These are phyloP conservation scores for Montipora cactus DNA, from an alignment of 64 coral and sea anemone genomes.

Conservation along the genomic window DNA sequence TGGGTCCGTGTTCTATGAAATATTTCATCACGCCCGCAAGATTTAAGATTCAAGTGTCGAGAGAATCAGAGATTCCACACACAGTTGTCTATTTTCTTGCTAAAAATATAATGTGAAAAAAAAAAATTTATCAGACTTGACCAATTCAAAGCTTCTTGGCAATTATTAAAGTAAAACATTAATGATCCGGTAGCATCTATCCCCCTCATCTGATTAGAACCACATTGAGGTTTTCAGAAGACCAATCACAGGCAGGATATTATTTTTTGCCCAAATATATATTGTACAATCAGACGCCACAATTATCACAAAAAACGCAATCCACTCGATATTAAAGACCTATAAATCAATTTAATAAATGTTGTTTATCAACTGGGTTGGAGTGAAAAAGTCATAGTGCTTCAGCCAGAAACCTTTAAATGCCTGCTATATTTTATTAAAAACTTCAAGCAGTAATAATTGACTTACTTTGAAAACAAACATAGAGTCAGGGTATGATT, in stretches of 20 bases:
- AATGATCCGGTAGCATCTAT: slow-evolving; percentile 1
- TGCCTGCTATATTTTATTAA: not conserved
- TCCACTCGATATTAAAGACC: slow-evolving; percentile 14
- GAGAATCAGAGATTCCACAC: slow-evolving; percentile 37
- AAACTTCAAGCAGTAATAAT: not conserved
- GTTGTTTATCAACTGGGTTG: not conserved
- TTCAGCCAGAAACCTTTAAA: not conserved
- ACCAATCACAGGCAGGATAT: slow-evolving; percentile 13
- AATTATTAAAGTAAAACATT: not conserved
- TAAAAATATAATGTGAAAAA: not conserved
- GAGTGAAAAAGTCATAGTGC: not conserved
- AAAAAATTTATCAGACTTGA: not conserved
- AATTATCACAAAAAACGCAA: slow-evolving; percentile 15
- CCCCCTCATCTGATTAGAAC: slow-evolving; percentile 9
- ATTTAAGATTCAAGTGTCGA: not conserved
- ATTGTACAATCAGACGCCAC: slow-evolving; percentile 14
- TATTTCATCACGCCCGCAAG: too few relatives aligned
- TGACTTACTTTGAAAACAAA: too few relatives aligned
- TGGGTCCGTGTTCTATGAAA: too few relatives aligned
- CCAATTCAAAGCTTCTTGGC: not conserved
- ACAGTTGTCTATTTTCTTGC: slow-evolving; percentile 31
- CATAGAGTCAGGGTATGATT: too few relatives aligned
- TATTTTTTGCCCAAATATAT: slow-evolving; percentile 6
- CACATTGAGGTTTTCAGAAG: slow-evolving; percentile 10
- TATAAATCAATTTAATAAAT: not conserved